phyloP scores from a whole-genome alignment of 2,797 vertebrate genomes.

The Malurus splendens region DNA sequence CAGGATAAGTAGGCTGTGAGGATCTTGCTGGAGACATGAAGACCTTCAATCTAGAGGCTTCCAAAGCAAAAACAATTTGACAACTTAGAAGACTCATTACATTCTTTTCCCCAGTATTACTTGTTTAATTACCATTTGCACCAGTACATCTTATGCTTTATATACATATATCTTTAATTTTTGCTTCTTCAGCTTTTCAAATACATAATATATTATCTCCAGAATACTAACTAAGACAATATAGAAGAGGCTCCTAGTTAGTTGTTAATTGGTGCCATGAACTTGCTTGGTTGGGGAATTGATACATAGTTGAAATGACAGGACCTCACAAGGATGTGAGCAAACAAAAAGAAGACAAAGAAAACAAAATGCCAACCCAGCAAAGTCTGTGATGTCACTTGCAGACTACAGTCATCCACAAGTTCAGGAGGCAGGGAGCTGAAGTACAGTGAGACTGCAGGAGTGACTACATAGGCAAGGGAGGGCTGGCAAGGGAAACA shows the following conservation, averaged over 20 bases:
- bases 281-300: conserved; percentile 37
- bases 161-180: conserved; percentile 73
- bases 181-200: conserved; percentile 66
- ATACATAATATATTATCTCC: conserved; percentile 78
- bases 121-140: conserved; percentile 74
- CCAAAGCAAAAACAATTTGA: neutral
- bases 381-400: neutral
- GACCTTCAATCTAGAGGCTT: neutral
- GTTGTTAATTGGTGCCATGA: conserved; percentile 45
- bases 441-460: neutral
- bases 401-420: neutral
- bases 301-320: conserved; percentile 60
- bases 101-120: conserved; percentile 41
- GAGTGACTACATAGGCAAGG: neutral
- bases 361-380: conserved; percentile 4
- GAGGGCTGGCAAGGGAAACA: neutral
- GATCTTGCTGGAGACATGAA: neutral
- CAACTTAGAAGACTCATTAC: neutral
- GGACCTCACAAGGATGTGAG: conserved; percentile 29
- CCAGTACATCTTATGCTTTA: conserved; percentile 73
- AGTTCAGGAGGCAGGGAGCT: neutral
- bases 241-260: conserved; percentile 61
- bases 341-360: neutral
- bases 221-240: conserved; percentile 71
- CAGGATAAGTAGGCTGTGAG: neutral